Base-by-base conservation (phyloP, 2,797 vertebrate genomes). In the Sciurus vulgaris region DNA sequence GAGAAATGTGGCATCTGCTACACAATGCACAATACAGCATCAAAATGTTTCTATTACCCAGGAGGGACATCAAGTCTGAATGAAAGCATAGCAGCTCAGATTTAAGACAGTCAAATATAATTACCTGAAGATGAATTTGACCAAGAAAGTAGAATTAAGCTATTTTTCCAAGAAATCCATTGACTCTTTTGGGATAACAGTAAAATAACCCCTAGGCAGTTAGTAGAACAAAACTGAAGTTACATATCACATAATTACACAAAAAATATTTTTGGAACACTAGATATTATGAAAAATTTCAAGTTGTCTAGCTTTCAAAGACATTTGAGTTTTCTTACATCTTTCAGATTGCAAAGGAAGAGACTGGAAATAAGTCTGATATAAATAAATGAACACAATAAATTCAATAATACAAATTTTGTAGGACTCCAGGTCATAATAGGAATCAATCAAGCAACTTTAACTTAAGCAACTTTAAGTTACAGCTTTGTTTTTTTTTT, bases 81-180 rank as follows among this genome's bases (percentile, higher is more conserved):
- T n/a, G 82, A 73, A 79, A 95, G 24, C 70, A 91, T 14, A 92
- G 56, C 20, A 35, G 38, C 47, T 94, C 87, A 93, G 81, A 93
- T 89, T 97, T 86, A 96, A 86, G 65, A 77, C 4, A 65, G 89
- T 81, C 76, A 91, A 92, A 96, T 95, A 78, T 77, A 95, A 96
- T 96, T 93, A 96, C 65, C 13, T 38, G 38, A 90, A 96, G 44
- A 83, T 86, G 96, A 92, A 96, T 95, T 92, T 96, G 51, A 86
- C 85, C 35, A 92, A 61, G 61, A 93, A 91, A 81, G 54, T 73
- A 93, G 65, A 95, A 91, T 97, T 84, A 87, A 81, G 44, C 88
- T 92, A 41, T 89, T 87, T 88, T 87, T 35, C 38, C 51, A 86
- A 91, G 73, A 97, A 91, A 89, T 41, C 47, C 65, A 56, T 88